Evolutionary conservation across 1,140 invertebrate genomes (phyloP).

Genomic region (Aphidius gifuensis): DNA sequence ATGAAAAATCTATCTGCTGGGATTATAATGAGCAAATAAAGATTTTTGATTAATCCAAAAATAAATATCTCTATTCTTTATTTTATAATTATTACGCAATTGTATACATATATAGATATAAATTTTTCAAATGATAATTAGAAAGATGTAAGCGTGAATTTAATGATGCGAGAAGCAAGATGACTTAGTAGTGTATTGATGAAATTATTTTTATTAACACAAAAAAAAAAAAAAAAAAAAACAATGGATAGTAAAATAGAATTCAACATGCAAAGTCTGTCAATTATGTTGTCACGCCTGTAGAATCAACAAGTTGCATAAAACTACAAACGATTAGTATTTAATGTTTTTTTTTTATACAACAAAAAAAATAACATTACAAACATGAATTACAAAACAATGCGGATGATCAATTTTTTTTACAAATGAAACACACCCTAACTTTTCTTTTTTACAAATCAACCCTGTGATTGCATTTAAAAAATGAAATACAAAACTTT

Average conservation of each 20-base stretch:
- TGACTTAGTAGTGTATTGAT: too few species aligned
- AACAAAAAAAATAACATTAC: too few species aligned
- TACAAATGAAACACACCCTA: too few species aligned
- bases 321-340: conserved; percentile 4
- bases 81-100: background rate
- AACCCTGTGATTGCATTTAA: too few species aligned
- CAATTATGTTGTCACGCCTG: conserved; percentile 14
- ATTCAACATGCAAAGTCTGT: background rate
- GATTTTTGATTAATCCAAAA: background rate
- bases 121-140: background rate
- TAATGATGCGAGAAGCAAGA: conserved; percentile 11
- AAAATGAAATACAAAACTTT: too few species aligned
- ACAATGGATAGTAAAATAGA: conserved; percentile 19
- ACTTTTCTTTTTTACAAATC: too few species aligned
- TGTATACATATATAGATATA: too few species aligned
- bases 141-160: conserved; percentile 6
- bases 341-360: background rate
- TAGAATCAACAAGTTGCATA: conserved; percentile 5
- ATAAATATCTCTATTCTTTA: background rate
- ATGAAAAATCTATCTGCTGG: background rate
- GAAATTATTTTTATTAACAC: conserved; percentile 3
- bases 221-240: conserved; percentile 13
- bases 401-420: too few species aligned
- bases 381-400: too few species aligned
- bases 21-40: too few species aligned